These are phyloP conservation scores for Jaculus jaculus DNA, from an alignment of 2,113 vertebrate species.

Conservation along the genomic window DNA sequence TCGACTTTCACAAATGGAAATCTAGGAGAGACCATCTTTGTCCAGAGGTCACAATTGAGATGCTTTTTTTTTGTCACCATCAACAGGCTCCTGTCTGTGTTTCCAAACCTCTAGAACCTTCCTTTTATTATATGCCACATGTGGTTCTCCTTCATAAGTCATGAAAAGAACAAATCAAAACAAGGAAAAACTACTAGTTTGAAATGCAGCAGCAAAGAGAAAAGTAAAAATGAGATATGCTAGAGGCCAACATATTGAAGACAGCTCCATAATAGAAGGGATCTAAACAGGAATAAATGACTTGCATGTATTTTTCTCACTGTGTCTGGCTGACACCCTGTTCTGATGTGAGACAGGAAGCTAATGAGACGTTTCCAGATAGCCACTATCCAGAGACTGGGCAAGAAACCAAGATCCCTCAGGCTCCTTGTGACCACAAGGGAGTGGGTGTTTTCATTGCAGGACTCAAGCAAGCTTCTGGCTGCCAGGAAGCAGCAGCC, in stretches of 20 bases:
- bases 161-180: background rate
- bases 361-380: background rate
- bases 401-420: background rate
- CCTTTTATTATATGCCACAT: background rate
- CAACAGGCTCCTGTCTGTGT: background rate
- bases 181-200: background rate
- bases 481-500: background rate
- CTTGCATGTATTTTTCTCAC: background rate
- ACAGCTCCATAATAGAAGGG: background rate
- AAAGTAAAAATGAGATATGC: background rate
- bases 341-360: background rate
- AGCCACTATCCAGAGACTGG: background rate
- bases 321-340: background rate
- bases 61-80: background rate
- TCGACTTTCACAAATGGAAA: background rate
- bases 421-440: background rate
- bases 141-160: background rate
- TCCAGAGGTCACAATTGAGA: background rate
- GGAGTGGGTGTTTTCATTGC: background rate
- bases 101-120: background rate
- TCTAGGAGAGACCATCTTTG: too few species aligned
- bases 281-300: background rate
- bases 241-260: background rate
- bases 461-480: background rate
- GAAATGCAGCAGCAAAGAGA: background rate